Conservation (phyloP, 2,797 vertebrate species). For the Lophotriccus pileatus region DNA sequence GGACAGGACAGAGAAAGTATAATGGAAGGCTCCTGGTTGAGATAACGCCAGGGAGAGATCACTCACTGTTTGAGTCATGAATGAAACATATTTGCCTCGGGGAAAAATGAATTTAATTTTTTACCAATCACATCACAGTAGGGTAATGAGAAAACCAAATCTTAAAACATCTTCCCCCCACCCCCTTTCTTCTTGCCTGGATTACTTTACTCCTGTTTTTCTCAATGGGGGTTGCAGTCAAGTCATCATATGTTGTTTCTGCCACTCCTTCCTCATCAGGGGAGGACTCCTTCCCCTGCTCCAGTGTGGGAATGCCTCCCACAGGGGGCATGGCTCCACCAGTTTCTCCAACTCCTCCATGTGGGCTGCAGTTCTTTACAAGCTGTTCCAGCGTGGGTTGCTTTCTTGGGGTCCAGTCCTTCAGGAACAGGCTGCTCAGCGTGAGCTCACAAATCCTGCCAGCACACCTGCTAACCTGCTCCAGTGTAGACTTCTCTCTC, state of each 20-base stretch:
- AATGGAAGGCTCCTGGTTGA: neutral
- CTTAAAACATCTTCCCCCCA: neutral
- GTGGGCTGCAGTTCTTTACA: neutral
- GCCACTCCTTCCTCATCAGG: neutral
- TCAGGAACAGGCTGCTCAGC: neutral
- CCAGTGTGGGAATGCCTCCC: neutral
- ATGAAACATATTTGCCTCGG: neutral
- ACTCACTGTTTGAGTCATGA: neutral
- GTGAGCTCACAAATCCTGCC: neutral
- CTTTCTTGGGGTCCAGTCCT: neutral
- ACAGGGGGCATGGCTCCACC: neutral
- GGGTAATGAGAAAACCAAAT: neutral
- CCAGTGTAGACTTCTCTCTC: neutral
- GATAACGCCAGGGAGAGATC: neutral
- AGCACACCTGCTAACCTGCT: neutral
- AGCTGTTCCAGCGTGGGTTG: neutral
- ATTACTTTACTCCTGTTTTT: neutral
- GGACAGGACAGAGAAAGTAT: neutral
- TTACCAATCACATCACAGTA: neutral
- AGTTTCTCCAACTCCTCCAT: neutral
- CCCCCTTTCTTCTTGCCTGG: neutral
- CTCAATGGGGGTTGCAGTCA: neutral
- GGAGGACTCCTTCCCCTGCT: neutral
- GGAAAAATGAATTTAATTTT: neutral
- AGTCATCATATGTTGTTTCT: neutral